phyloP scores from a whole-genome alignment of 2,888 invertebrate species.

The Trichacis sp. region DNA sequence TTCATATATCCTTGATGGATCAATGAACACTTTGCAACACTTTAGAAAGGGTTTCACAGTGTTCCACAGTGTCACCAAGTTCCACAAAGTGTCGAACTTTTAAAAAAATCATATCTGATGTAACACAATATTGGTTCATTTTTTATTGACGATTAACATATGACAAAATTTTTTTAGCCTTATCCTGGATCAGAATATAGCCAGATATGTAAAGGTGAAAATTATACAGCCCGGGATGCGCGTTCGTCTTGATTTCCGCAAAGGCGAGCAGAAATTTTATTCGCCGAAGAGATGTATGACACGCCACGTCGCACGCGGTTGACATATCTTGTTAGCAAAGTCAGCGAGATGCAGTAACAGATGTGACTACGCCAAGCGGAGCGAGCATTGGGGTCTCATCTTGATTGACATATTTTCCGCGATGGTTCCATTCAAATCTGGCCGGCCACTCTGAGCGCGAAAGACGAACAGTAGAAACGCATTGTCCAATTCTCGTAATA shows the following conservation, averaged over 20 bases:
- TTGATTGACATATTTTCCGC: constrained; percentile 67
- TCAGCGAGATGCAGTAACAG: constrained; percentile 51
- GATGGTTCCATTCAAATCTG: constrained; percentile 47
- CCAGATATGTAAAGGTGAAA: too few species aligned
- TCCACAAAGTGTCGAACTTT: too few species aligned
- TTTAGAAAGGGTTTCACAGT: too few species aligned
- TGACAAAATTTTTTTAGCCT: too few species aligned
- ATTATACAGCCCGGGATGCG: too few species aligned
- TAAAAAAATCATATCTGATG: too few species aligned
- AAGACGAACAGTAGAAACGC: constrained; percentile 38
- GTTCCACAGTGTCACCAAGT: too few species aligned
- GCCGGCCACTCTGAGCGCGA: constrained; percentile 31
- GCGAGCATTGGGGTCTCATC: constrained; percentile 51
- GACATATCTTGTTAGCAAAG: constrained; percentile 43
- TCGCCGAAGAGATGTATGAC: constrained; percentile 17
- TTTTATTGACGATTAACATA: too few species aligned
- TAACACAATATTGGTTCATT: too few species aligned
- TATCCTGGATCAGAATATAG: too few species aligned
- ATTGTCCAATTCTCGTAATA: constrained; percentile 18
- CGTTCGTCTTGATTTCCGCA: constrained; percentile 1
- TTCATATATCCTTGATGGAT: too few species aligned
- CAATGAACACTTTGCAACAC: too few species aligned
- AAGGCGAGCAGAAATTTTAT: constrained; percentile 16
- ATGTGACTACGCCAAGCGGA: constrained; percentile 57
- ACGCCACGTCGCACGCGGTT: constrained; percentile 19